phyloP scores from a whole-genome alignment of 92 coral and sea anemone genomes.

The Phenganax stokvisi region DNA sequence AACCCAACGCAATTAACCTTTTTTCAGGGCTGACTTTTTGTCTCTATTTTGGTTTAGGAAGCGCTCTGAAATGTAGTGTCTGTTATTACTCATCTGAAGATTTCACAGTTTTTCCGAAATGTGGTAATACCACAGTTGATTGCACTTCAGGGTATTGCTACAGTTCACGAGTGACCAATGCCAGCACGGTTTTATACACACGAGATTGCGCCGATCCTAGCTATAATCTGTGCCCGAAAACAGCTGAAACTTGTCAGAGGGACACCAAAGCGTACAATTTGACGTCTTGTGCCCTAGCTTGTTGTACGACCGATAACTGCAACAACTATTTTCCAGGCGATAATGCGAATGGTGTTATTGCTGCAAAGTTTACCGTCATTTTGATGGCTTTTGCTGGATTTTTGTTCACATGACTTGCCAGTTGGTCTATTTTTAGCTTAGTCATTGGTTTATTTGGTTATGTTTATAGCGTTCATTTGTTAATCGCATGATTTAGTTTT shows the following conservation, averaged over 20 bases:
- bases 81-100: neutral
- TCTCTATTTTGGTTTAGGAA: neutral
- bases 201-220: neutral
- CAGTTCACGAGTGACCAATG: neutral
- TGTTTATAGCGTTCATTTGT: too few relatives aligned
- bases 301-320: constrained; percentile 2
- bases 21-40: neutral
- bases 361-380: neutral
- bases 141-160: neutral
- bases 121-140: neutral
- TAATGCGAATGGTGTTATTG: constrained; percentile 5
- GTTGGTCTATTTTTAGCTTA: too few relatives aligned
- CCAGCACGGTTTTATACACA: too few relatives aligned
- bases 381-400: neutral
- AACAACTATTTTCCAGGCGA: constrained; percentile 8
- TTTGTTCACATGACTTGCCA: too few relatives aligned
- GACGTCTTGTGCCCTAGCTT: neutral
- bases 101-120: neutral
- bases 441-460: too few relatives aligned
- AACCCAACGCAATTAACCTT: too few relatives aligned
- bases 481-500: too few relatives aligned
- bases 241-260: neutral
- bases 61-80: neutral
- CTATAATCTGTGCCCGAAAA: neutral
- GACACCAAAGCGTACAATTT: neutral